Percentiles rank a stretch among this genome's conserved stretches.
Evolutionary conservation across 2,113 vertebrate genomes (phyloP).

Genomic region (Stercorarius parasiticus): DNA sequence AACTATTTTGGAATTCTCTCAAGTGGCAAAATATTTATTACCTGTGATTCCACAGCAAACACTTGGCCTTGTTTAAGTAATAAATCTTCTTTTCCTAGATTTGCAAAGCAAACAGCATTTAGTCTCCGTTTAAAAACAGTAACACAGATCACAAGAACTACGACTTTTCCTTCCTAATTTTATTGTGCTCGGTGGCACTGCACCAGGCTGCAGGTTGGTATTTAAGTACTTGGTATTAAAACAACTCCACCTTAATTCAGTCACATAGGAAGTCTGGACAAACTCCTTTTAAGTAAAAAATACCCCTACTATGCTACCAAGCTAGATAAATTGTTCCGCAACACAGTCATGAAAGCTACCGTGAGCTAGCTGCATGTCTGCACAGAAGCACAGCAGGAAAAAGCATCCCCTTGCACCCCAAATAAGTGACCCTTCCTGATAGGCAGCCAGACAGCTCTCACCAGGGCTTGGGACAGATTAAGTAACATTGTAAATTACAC

Average conservation of each 20-base stretch:
- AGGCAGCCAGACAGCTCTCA: not conserved
- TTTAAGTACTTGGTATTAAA: not conserved
- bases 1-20: not conserved
- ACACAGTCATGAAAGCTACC: not conserved
- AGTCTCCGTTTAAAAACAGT: not conserved
- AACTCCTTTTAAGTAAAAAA: not conserved
- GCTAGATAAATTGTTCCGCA: not conserved
- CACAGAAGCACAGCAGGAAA: not conserved
- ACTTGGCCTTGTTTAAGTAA: constrained; percentile 84
- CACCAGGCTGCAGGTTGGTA: not conserved
- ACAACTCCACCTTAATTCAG: not conserved
- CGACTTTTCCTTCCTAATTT: not conserved
- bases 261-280: not conserved
- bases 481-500: too few relatives aligned
- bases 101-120: constrained; percentile 48
- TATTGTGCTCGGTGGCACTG: not conserved
- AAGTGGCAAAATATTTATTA: constrained; percentile 60
- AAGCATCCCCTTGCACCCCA: not conserved
- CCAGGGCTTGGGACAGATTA: not conserved
- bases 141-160: not conserved
- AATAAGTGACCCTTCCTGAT: not conserved
- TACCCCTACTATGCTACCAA: not conserved
- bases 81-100: constrained; percentile 87
- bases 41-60: constrained; percentile 83
- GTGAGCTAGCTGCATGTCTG: not conserved